These are phyloP conservation scores for Heliconius cydno DNA, from an alignment of 2,888 invertebrate species.

Conservation along the genomic window DNA sequence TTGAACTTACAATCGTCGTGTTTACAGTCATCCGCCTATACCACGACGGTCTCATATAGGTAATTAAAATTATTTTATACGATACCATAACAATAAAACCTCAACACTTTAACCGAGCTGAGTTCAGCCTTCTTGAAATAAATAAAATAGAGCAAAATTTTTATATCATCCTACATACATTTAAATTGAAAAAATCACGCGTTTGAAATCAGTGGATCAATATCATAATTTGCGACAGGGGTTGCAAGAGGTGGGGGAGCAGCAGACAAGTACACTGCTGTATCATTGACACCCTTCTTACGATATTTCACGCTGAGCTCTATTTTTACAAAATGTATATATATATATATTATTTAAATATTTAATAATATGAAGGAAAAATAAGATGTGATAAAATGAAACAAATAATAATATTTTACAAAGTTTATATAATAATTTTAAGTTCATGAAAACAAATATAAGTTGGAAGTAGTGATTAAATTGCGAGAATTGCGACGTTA, in stretches of 20 bases:
- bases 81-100: neutral
- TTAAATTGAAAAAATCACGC: slow-evolving; percentile 42
- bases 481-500: neutral
- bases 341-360: slow-evolving; percentile 9
- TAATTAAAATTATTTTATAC: neutral
- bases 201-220: slow-evolving; percentile 47
- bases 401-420: neutral
- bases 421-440: neutral
- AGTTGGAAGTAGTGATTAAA: neutral
- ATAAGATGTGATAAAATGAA: neutral
- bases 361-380: neutral
- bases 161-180: slow-evolving; percentile 20
- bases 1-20: too few relatives aligned
- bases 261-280: slow-evolving; percentile 46
- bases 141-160: slow-evolving; percentile 11
- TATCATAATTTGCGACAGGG: slow-evolving; percentile 48
- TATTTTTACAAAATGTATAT: slow-evolving; percentile 40
- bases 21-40: too few relatives aligned
- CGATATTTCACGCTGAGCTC: slow-evolving; percentile 47
- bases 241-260: slow-evolving; percentile 45
- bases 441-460: neutral
- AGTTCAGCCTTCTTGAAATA: neutral
- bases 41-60: neutral
- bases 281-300: slow-evolving; percentile 49
- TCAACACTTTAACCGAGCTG: neutral